Evolutionary conservation across 2,797 vertebrate genomes (phyloP).

Genomic region (Sebastes minor): DNA sequence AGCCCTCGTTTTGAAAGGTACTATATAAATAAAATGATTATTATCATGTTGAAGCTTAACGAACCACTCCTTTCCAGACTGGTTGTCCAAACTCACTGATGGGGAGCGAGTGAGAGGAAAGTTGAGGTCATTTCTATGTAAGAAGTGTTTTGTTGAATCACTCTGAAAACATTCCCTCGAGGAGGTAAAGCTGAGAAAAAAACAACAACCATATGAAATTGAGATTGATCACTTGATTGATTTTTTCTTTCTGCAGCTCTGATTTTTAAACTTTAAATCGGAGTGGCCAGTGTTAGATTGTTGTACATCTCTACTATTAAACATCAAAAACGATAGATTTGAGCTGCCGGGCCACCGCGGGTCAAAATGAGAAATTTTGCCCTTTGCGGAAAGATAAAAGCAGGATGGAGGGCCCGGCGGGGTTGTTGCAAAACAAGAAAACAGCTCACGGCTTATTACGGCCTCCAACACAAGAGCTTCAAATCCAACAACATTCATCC

Average conservation of each 20-base stretch:
- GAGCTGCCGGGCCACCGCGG: slow-evolving; percentile 57
- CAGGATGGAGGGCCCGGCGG: slow-evolving; percentile 45
- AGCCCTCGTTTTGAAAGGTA: not conserved
- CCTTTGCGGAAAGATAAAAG: slow-evolving; percentile 75
- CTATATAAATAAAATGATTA: too few relatives aligned
- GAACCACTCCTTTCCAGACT: not conserved
- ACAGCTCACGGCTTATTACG: slow-evolving; percentile 64
- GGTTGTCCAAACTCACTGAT: not conserved
- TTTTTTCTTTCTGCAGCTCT: slow-evolving; percentile 68
- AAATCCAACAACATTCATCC: slow-evolving; percentile 76
- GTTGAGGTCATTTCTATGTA: slow-evolving; percentile 49
- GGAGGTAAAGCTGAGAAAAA: slow-evolving; percentile 29
- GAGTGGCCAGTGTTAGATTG: slow-evolving; percentile 51
- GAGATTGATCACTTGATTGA: slow-evolving; percentile 85
- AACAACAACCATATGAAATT: slow-evolving; percentile 71
- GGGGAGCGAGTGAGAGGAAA: slow-evolving; percentile 35
- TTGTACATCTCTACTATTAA: slow-evolving; percentile 72
- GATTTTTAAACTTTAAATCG: slow-evolving; percentile 68
- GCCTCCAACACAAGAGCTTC: slow-evolving; percentile 65
- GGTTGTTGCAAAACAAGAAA: slow-evolving; percentile 62
- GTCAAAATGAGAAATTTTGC: slow-evolving; percentile 73
- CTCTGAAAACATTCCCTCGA: slow-evolving; percentile 69
- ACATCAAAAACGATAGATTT: slow-evolving; percentile 72
- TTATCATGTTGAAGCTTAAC: not conserved
- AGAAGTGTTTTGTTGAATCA: slow-evolving; percentile 51